Conservation (phyloP, 2,888 invertebrate species). For the Ennomos fuscantarius region DNA sequence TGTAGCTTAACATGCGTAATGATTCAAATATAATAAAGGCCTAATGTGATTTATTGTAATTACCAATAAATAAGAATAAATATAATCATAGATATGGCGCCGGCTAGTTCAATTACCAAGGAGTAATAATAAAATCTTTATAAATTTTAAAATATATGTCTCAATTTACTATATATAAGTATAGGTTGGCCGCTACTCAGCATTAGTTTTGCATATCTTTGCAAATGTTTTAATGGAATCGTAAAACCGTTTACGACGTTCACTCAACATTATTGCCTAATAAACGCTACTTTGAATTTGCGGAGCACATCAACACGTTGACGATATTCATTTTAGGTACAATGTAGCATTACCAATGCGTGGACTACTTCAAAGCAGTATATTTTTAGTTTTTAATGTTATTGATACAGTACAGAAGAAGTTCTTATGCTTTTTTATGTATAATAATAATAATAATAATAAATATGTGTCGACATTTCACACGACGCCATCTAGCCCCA, state of each 20-base stretch:
- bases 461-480: too few relatives aligned
- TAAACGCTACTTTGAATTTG: conserved; percentile 18
- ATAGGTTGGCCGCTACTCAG: conserved; percentile 38
- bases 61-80: conserved; percentile 11
- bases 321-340: conserved; percentile 1
- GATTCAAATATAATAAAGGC: too few relatives aligned
- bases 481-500: too few relatives aligned
- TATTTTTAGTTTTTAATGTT: too few relatives aligned
- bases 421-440: too few relatives aligned
- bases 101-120: conserved; percentile 25
- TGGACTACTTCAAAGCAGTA: too few relatives aligned
- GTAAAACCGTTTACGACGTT: conserved; percentile 43
- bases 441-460: too few relatives aligned
- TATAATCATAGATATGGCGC: conserved; percentile 33
- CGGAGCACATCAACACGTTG: conserved; percentile 11
- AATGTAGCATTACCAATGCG: not conserved
- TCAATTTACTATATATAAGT: conserved; percentile 43
- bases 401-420: too few relatives aligned
- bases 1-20: too few relatives aligned
- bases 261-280: conserved; percentile 1
- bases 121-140: conserved; percentile 41
- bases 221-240: conserved; percentile 44
- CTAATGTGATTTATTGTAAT: too few relatives aligned
- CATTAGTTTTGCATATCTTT: conserved; percentile 45
- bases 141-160: conserved; percentile 38